Evolutionary conservation across 2,797 vertebrate species (phyloP).

Genomic region (Oreortyx pictus): DNA sequence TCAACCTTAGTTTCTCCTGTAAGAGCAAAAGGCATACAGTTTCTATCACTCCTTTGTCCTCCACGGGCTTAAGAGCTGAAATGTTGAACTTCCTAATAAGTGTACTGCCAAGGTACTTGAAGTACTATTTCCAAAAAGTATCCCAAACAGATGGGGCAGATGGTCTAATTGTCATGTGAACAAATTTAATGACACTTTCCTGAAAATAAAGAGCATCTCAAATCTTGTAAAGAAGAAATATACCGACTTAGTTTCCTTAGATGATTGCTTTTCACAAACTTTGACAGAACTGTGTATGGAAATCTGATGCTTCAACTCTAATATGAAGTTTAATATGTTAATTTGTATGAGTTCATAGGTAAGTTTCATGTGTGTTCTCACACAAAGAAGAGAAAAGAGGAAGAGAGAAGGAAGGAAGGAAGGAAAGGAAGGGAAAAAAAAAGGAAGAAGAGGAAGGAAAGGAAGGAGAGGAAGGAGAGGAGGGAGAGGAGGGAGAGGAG

Average conservation of each 20-base stretch:
- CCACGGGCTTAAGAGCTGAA: not conserved
- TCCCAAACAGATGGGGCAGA: constrained; percentile 17
- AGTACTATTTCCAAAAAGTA: constrained; percentile 17
- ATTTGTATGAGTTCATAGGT: not conserved
- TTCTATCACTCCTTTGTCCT: not conserved
- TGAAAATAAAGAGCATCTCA: not conserved
- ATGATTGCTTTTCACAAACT: not conserved
- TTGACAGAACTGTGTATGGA: not conserved
- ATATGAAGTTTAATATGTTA: not conserved
- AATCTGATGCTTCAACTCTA: not conserved
- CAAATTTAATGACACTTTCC: not conserved
- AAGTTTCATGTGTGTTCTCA: not conserved
- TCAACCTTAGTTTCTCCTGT: not conserved
- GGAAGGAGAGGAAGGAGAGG: not conserved
- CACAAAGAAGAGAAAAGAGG: not conserved
- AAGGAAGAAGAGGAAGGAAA: not conserved
- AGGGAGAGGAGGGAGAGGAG: not conserved
- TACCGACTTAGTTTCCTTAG: not conserved
- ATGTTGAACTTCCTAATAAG: constrained; percentile 22
- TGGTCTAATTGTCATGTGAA: not conserved
- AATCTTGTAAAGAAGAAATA: not conserved
- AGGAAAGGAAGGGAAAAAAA: too few relatives aligned
- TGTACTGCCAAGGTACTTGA: not conserved
- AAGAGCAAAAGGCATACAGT: not conserved
- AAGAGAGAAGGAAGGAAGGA: not conserved